phyloP scores from a whole-genome alignment of 1,140 invertebrate species.

The Watersipora subatra region DNA sequence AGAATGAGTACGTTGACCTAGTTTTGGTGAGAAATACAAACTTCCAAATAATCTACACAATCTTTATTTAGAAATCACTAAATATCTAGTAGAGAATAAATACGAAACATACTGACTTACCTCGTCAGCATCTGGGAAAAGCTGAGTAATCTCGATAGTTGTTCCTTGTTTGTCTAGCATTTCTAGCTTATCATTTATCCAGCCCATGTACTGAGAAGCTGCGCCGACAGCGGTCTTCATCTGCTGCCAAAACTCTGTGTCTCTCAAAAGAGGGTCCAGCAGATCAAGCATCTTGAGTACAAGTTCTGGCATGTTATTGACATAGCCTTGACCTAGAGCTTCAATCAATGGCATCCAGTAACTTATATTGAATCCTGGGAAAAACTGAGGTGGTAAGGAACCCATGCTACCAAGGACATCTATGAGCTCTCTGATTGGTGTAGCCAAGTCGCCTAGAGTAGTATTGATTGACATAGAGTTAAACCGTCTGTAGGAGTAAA shows the following conservation, averaged over 20 bases:
- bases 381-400: not conserved
- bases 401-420: not conserved
- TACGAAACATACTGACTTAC: too few relatives aligned
- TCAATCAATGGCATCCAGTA: conserved; percentile 5
- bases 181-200: conserved; percentile 3
- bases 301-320: not conserved
- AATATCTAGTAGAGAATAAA: too few relatives aligned
- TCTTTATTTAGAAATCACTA: too few relatives aligned
- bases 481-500: not conserved
- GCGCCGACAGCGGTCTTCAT: not conserved
- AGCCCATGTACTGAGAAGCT: not conserved
- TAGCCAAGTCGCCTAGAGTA: not conserved
- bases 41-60: too few relatives aligned
- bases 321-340: not conserved
- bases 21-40: too few relatives aligned
- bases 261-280: conserved; percentile 5
- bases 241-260: conserved; percentile 2
- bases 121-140: not conserved
- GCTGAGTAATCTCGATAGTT: not conserved
- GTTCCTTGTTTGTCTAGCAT: not conserved
- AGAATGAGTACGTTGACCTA: too few relatives aligned
- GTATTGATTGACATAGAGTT: not conserved
- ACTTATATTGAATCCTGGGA: not conserved
- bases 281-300: not conserved
- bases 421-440: not conserved